Percentiles rank a stretch among this genome's conserved stretches.
phyloP scores from a whole-genome alignment of 2,888 invertebrate genomes.

The Agrenia bidenticulata region DNA sequence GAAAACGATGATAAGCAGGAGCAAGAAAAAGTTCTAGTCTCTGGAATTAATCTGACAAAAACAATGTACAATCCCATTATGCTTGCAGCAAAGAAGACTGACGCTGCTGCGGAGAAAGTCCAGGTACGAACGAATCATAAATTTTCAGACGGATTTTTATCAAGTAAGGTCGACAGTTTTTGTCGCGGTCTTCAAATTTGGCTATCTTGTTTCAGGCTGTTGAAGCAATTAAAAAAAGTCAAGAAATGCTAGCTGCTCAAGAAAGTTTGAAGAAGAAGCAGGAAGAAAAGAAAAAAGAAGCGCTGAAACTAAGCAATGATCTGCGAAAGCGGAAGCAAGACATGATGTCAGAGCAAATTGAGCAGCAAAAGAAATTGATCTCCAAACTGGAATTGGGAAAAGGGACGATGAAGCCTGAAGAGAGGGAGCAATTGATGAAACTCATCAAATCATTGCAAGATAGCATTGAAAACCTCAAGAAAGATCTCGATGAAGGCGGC shows the following conservation, averaged over 20 bases:
- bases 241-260: conserved; percentile 62
- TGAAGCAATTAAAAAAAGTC: conserved; percentile 60
- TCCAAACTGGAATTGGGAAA: conserved; percentile 75
- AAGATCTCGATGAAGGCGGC: conserved; percentile 44
- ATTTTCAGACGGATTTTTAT: conserved; percentile 2
- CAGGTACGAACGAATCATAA: conserved; percentile 32
- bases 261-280: conserved; percentile 72
- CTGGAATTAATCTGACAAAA: conserved; percentile 58
- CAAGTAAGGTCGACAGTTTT: not conserved
- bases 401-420: conserved; percentile 59
- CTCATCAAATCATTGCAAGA: conserved; percentile 81
- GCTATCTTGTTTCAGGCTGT: conserved; percentile 49
- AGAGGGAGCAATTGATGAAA: conserved; percentile 71
- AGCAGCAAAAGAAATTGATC: conserved; percentile 80
- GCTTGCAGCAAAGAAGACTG: conserved; percentile 55
- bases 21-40: conserved; percentile 52
- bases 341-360: conserved; percentile 82
- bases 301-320: conserved; percentile 74
- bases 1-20: conserved; percentile 45
- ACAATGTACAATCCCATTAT: conserved; percentile 60
- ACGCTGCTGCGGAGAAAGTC: conserved; percentile 54
- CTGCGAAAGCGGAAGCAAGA: conserved; percentile 82
- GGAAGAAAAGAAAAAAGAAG: conserved; percentile 71
- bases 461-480: conserved; percentile 73
- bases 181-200: conserved; percentile 7